phyloP scores from a whole-genome alignment of 2,797 vertebrate genomes.

The Pantherophis vulpinus region DNA sequence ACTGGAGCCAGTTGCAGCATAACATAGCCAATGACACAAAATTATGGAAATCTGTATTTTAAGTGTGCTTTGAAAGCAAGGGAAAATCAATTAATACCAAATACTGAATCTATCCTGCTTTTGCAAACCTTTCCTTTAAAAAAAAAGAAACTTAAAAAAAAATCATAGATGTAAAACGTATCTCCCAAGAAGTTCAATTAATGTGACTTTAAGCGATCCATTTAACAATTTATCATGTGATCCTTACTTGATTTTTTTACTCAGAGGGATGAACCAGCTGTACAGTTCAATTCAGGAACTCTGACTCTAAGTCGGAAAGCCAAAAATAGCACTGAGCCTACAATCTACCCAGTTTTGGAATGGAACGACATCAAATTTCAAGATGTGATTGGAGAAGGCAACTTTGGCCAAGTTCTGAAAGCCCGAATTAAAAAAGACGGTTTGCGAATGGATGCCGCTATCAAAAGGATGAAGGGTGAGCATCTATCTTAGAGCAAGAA shows the following conservation, averaged over 20 bases:
- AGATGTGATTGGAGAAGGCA: slow-evolving; percentile 87
- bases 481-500: not conserved
- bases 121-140: not conserved
- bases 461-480: slow-evolving; percentile 89
- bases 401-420: slow-evolving; percentile 87
- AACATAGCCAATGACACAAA: no score
- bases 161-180: not conserved
- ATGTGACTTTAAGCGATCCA: not conserved
- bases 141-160: not conserved
- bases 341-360: slow-evolving; percentile 83
- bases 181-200: not conserved
- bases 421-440: slow-evolving; percentile 89
- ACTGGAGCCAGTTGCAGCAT: no score
- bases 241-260: not conserved
- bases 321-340: slow-evolving; percentile 77
- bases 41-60: not conserved
- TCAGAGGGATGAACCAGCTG: slow-evolving; percentile 86
- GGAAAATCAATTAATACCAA: not conserved
- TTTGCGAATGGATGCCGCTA: slow-evolving; percentile 85
- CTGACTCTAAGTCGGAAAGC: slow-evolving; percentile 80
- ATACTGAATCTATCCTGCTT: not conserved
- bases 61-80: not conserved
- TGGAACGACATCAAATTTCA: slow-evolving; percentile 91
- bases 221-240: not conserved
- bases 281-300: slow-evolving; percentile 85